Base-by-base conservation (phyloP, 2,888 invertebrate species). In the Cosmia pyralina region DNA sequence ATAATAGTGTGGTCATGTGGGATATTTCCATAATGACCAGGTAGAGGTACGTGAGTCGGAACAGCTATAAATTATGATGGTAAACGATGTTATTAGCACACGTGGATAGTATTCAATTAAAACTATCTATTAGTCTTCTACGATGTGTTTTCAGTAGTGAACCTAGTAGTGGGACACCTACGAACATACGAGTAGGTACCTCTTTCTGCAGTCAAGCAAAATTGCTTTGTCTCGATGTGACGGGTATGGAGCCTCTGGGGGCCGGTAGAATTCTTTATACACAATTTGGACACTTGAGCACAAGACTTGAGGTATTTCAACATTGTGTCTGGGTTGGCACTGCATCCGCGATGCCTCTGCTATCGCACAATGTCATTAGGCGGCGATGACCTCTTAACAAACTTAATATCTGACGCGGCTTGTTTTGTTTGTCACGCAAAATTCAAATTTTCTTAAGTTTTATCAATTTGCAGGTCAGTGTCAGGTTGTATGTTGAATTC, bases 1-100 rank as follows among this genome's bases (percentile, higher is more conserved):
- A 10, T 52, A 46, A 41, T 52, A n/a, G 7, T n/a, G n/a, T 59
- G 50, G 58, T 59, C 19, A 58, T 55, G 57, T 67, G 38, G 41
- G 28, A 58, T 64, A 53, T 69, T 80, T 68, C 68, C 80, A n/a
- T 78, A 64, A 64, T 64, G 38, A 52, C 41, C n/a, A 53, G 41
- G 38, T 69, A 57, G 13, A 19, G 5, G 2, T 34, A 34, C 15
- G 28, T 8, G 41, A 17, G n/a, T 59, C 28, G 19, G 28, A 52
- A n/a, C 15, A 52, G 15, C 46, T n/a, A 69, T 69, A 58, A 69
- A 53, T 59, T 46, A 52, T 22, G 28, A 55, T 65, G 34, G 55
- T 13, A 50, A 57, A 48, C 53, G 63, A 64, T 74, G 41, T 13
- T 4, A 46, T 44, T 57, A 44, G 19, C 15, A 50, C 50, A 66